Conservation (phyloP, 1,140 invertebrate species). For the Frieseomelitta varia region DNA sequence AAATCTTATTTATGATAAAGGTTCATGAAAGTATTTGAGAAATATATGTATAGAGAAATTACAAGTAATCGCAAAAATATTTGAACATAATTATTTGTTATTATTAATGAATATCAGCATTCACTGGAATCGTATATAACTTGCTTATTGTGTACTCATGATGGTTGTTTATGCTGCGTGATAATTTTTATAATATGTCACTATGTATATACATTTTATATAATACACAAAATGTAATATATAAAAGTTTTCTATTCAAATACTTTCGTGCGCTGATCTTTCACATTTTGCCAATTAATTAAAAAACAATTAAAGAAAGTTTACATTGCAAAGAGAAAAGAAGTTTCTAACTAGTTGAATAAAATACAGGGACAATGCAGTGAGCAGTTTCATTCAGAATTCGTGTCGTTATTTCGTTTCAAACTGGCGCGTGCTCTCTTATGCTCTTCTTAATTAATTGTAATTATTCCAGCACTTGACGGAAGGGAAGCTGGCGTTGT, state of each 20-base stretch:
- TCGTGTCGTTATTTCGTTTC: slow-evolving; percentile 33
- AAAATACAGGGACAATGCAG: background rate
- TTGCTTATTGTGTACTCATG: no score
- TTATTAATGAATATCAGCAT: no score
- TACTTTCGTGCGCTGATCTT: background rate
- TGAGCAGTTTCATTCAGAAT: slow-evolving; percentile 42
- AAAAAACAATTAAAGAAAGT: background rate
- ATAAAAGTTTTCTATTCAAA: no score
- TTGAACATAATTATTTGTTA: no score
- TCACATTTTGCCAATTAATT: background rate
- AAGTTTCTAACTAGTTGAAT: background rate
- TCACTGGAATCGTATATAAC: no score
- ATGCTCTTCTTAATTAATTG: slow-evolving; percentile 71
- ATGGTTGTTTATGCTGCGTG: no score
- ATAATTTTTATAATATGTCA: no score
- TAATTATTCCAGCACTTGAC: slow-evolving; percentile 81
- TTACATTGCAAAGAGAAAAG: background rate
- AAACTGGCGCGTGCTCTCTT: slow-evolving; percentile 50
- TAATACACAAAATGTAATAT: no score
- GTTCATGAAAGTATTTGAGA: background rate
- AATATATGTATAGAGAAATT: no score
- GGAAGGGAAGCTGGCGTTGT: slow-evolving; percentile 79
- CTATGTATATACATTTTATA: background rate
- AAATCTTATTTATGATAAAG: background rate
- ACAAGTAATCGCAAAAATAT: no score